Evolutionary conservation across 2,113 vertebrate species (phyloP), one percentile per base, ranked within the genome.

Genomic region (Gasterosteus aculeatus): DNA sequence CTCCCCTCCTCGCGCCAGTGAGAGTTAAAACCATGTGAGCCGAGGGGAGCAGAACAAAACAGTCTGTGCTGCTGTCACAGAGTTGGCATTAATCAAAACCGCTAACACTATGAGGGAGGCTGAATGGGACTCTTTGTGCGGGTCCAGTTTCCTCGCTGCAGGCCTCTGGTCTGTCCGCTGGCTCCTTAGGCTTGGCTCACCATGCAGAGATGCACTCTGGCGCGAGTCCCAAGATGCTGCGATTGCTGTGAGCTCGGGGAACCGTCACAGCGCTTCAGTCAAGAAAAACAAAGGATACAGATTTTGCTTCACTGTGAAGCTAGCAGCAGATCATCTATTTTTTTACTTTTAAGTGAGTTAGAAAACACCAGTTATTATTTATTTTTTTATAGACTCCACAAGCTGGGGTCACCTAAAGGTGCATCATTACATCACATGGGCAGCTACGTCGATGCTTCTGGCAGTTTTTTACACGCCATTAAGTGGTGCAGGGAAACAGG

Each of bases 111-210:
- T 62, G 67, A 85, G 81, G 83, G 80, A 5, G 44, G 56, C 57
- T 93, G 90, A 93, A 93, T 89, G 75, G 83, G 74, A 57, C 75
- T 69, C 81, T 90, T 93, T 93, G 91, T 94, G 73, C 42, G 59
- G 49, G 69, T 68, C 18, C 63, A 71, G 65, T 70, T 57, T 84
- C 29, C 33, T 78, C 65, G 81, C 57, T 58, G 64, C 42, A 49
- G 67, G 70, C 39, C 60, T 74, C 47, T 26, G 62, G 62, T 77
- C 61, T 56, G 62, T 72, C 42, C 14, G 2, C 65, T 72, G 44
- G 69, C 54, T 61, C 49, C 38, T 60, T 38, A 44, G 38, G 54
- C 41, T 78, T 69, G 14, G 58, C 60, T 63, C 38, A 19, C 10
- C n/a, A 16, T 72, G 44, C 42, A 59, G 29, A 57, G 54, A 60